phyloP scores from a whole-genome alignment of 1,140 invertebrate genomes.

The Drosophila orosa region DNA sequence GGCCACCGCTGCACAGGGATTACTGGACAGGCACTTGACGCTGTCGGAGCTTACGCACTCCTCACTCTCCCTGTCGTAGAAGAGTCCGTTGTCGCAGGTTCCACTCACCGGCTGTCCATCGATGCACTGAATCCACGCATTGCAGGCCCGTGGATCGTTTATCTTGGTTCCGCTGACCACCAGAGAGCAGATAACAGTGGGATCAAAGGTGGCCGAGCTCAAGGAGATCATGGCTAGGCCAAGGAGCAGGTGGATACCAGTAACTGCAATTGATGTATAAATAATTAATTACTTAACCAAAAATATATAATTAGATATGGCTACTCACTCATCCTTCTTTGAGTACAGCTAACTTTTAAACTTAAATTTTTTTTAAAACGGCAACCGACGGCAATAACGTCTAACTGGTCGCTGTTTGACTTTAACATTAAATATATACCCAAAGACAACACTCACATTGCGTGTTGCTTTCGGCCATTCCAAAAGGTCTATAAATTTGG shows the following conservation, averaged over 20 bases:
- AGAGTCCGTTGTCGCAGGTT: constrained; percentile 49
- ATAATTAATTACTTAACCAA: neutral
- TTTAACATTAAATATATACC: constrained; percentile 32
- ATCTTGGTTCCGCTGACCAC: constrained; percentile 64
- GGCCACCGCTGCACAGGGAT: constrained; percentile 58
- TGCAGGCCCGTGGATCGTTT: constrained; percentile 71
- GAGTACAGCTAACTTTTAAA: neutral
- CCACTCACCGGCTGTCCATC: constrained; percentile 52
- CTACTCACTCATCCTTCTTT: constrained; percentile 38
- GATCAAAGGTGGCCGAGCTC: constrained; percentile 52
- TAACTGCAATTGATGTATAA: constrained; percentile 12
- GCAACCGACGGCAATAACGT: constrained; percentile 5
- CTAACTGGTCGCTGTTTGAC: constrained; percentile 21
- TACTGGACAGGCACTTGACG: constrained; percentile 67
- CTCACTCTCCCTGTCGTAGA: constrained; percentile 62
- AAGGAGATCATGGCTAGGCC: constrained; percentile 1
- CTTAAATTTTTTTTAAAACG: neutral
- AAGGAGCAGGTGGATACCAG: neutral
- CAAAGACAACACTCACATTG: constrained; percentile 9
- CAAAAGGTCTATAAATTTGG: constrained; percentile 51
- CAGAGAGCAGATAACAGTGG: constrained; percentile 51
- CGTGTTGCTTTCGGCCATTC: neutral
- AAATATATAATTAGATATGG: neutral
- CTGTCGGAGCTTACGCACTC: constrained; percentile 47
- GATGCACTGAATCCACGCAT: constrained; percentile 65